These are phyloP conservation scores for Argyra leucocephala DNA, from an alignment of 2,888 invertebrate species.

Conservation along the genomic window DNA sequence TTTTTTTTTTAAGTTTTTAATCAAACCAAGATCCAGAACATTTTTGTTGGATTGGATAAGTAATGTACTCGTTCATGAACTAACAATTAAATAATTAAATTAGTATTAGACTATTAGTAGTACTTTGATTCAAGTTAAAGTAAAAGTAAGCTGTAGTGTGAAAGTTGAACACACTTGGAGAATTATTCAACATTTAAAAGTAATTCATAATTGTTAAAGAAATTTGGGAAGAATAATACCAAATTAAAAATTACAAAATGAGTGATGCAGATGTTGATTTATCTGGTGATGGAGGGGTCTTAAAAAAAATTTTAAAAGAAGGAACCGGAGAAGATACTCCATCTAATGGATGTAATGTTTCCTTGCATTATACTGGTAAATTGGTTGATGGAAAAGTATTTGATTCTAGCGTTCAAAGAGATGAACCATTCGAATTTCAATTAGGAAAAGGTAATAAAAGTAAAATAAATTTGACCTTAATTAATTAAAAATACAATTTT, in stretches of 20 bases:
- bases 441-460: constrained; percentile 64
- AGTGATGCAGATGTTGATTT: constrained; percentile 33
- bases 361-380: constrained; percentile 83
- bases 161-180: too few relatives aligned
- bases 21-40: too few relatives aligned
- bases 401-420: constrained; percentile 79
- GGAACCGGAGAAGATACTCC: constrained; percentile 69
- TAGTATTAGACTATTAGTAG: too few relatives aligned
- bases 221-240: too few relatives aligned
- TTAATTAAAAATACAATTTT: constrained; percentile 12
- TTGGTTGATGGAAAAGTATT: constrained; percentile 78
- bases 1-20: too few relatives aligned
- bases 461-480: constrained; percentile 10
- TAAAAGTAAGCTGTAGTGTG: too few relatives aligned
- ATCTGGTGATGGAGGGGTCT: constrained; percentile 38
- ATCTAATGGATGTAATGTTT: constrained; percentile 57
- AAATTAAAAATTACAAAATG: constrained; percentile 22
- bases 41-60: too few relatives aligned
- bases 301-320: constrained; percentile 44
- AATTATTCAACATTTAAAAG: too few relatives aligned
- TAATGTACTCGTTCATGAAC: too few relatives aligned
- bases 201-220: too few relatives aligned
- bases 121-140: too few relatives aligned
- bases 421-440: constrained; percentile 75
- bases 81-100: too few relatives aligned